Conservation (phyloP, 1,140 invertebrate species). For the Pseudomyrmex pallidus region DNA sequence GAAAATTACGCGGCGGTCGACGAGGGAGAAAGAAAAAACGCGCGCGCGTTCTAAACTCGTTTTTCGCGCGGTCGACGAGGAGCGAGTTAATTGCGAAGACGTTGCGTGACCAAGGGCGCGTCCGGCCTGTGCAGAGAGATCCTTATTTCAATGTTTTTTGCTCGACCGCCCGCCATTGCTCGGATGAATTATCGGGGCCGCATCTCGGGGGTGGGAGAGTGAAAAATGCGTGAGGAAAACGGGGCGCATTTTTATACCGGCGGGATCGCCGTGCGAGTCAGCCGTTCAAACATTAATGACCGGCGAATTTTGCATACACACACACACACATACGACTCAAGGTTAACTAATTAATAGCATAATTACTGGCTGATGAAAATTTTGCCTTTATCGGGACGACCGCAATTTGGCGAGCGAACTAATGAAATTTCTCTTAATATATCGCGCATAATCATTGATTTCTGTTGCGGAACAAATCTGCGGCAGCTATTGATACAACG, state of each 20-base stretch:
- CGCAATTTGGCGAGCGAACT: slow-evolving; percentile 47
- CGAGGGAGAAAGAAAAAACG: neutral
- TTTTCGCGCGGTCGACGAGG: neutral
- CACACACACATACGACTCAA: slow-evolving; percentile 12
- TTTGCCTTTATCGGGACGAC: slow-evolving; percentile 49
- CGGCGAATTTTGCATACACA: slow-evolving; percentile 7
- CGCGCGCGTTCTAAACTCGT: neutral
- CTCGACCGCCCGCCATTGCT: slow-evolving; percentile 11
- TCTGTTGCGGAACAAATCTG: slow-evolving; percentile 55
- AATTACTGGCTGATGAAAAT: slow-evolving; percentile 47
- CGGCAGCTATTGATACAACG: slow-evolving; percentile 52
- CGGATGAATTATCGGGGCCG: slow-evolving; percentile 17
- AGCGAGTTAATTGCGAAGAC: slow-evolving; percentile 22
- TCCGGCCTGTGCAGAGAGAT: slow-evolving; percentile 8
- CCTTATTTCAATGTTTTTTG: slow-evolving; percentile 23
- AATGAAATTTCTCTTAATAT: slow-evolving; percentile 63
- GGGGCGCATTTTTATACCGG: slow-evolving; percentile 1
- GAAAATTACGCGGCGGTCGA: no score
- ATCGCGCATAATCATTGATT: slow-evolving; percentile 59
- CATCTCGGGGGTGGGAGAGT: neutral
- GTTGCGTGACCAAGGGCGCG: slow-evolving; percentile 46
- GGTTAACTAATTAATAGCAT: slow-evolving; percentile 58
- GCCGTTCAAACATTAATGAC: slow-evolving; percentile 22
- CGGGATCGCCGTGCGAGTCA: no score
- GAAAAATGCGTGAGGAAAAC: slow-evolving; percentile 1